Evolutionary conservation across 2,888 invertebrate species (phyloP), one percentile per base, ranked within the genome.

Genomic region (Oligia latruncula): DNA sequence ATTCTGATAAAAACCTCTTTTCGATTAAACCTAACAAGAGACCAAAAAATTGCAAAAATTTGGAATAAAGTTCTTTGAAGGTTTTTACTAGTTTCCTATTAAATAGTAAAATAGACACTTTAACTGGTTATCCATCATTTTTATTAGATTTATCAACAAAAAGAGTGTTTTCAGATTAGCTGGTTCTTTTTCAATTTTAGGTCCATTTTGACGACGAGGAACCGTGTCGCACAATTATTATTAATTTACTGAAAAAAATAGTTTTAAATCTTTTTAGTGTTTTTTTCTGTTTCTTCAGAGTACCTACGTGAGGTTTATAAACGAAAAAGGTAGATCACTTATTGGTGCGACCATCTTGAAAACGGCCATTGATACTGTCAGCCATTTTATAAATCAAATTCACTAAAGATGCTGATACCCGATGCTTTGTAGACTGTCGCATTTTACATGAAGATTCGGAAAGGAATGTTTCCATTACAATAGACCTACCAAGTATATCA

Each of bases 1-100:
- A 68, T 80, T 80, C 49, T 43, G 52, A 78, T 78, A 82, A 87
- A 88, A 87, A 87, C 80, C 13, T 40, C 40, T 62, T 75, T 79
- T 85, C 86, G 62, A 88, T 88, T 85, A 74, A 70, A 64, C 15
- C 20, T 35, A n/a, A 87, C 73, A 85, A 77, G 43, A 73, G 64
- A 62, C 62, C 40, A 77, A 78, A 76, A 83, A 84, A 62, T 70
- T 72, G 76, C 76, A 79, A 35, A 73, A 66, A 60, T 86, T 77
- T 58, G 0, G 20, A 46, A 71, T 20, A 29, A 83, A 71, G 40
- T 55, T 8, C 1, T 43, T 60, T 15, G 11, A 5, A 3, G 11
- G 3, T 82, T 82, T 83, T 65, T 86, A 43, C 35, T n/a, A 43
- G 17, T 62, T 82, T 77, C n/a, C 43, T 70, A 77, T 67, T 83